A percentile compares a stretch with the other conserved stretches of the same genome.
Conservation (phyloP, 1,140 invertebrate species). For the Asobara japonica region DNA sequence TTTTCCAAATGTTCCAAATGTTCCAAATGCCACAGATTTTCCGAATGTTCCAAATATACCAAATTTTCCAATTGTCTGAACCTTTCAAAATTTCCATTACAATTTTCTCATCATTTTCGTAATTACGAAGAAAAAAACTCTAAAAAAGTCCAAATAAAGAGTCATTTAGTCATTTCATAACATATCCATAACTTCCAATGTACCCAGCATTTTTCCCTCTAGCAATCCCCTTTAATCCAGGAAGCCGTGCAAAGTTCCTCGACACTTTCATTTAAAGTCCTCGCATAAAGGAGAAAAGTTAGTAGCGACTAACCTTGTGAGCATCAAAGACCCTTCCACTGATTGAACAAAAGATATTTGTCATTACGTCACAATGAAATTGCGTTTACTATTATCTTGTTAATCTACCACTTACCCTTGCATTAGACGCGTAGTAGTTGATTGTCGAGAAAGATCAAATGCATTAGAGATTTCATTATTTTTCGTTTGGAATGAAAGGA, state of each 20-base stretch:
- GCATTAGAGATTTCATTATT: not conserved
- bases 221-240: not conserved
- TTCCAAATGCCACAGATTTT: too few species aligned
- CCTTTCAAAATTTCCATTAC: too few species aligned
- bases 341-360: conserved; percentile 18
- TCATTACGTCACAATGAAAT: not conserved
- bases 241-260: not conserved
- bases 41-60: too few species aligned
- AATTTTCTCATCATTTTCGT: too few species aligned
- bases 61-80: too few species aligned
- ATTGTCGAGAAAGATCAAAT: not conserved
- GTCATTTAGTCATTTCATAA: too few species aligned
- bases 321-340: not conserved
- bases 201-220: not conserved
- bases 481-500: not conserved
- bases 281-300: not conserved
- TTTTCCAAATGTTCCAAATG: too few species aligned
- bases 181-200: too few species aligned
- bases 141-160: too few species aligned
- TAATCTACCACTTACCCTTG: not conserved
- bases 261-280: conserved; percentile 18
- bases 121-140: too few species aligned
- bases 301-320: not conserved
- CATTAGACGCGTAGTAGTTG: not conserved
- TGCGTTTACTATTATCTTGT: not conserved